Percentiles rank a stretch among this genome's conserved stretches.
phyloP scores from a whole-genome alignment of 2,797 vertebrate genomes.

The Nyctalus aviator region DNA sequence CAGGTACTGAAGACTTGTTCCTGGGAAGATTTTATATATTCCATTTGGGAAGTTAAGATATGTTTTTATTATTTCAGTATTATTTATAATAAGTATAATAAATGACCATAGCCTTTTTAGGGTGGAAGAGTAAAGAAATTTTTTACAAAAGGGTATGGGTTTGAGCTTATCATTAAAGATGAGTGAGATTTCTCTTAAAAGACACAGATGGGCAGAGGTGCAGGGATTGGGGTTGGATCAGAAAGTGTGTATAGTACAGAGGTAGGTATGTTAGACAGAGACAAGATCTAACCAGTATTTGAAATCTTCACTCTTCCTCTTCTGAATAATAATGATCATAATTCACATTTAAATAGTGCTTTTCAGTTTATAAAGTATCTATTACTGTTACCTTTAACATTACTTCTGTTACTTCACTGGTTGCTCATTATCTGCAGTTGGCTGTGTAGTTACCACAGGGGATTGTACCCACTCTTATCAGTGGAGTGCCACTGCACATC shows the following conservation, averaged over 20 bases:
- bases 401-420: slow-evolving; percentile 85
- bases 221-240: not conserved
- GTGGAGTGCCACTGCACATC: slow-evolving; percentile 80
- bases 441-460: slow-evolving; percentile 83
- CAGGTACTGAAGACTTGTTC: not conserved
- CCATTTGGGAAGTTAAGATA: slow-evolving; percentile 17
- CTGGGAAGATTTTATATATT: not conserved
- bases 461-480: slow-evolving; percentile 85
- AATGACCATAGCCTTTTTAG: not conserved
- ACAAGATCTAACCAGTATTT: not conserved
- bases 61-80: not conserved
- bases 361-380: slow-evolving; percentile 8
- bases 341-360: not conserved
- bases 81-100: not conserved
- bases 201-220: not conserved
- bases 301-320: not conserved
- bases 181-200: slow-evolving; percentile 9
- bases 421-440: slow-evolving; percentile 84
- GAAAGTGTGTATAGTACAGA: not conserved
- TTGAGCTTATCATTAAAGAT: slow-evolving; percentile 23
- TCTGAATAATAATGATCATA: not conserved
- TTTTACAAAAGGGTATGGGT: not conserved
- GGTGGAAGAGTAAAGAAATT: not conserved
- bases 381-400: slow-evolving; percentile 84
- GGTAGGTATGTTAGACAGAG: not conserved